Evolutionary conservation across 2,888 invertebrate genomes (phyloP).

Genomic region (Drosophila parthenogenetica): DNA sequence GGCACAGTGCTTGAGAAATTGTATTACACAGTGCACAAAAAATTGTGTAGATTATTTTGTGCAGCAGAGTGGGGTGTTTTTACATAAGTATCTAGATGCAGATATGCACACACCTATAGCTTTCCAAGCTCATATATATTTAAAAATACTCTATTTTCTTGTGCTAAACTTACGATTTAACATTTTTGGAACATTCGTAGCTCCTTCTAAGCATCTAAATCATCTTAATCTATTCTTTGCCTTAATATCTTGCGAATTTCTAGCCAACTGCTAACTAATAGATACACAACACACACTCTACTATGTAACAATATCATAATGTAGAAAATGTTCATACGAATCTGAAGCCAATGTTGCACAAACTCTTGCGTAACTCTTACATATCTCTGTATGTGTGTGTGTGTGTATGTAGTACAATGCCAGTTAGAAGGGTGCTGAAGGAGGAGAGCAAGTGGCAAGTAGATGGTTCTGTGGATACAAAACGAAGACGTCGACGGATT

Average conservation of each 20-base stretch:
- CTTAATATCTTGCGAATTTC: constrained; percentile 39
- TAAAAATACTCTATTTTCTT: not conserved
- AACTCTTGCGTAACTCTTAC: constrained; percentile 65
- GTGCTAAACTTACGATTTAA: not conserved
- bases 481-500: constrained; percentile 62
- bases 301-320: constrained; percentile 35
- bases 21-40: constrained; percentile 5
- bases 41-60: not conserved
- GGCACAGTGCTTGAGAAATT: constrained; percentile 30
- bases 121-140: no score
- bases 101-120: no score
- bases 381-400: constrained; percentile 3
- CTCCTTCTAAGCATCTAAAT: constrained; percentile 49
- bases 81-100: no score
- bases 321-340: constrained; percentile 37
- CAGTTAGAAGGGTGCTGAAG: not conserved
- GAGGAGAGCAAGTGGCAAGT: constrained; percentile 20
- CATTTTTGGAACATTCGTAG: constrained; percentile 1
- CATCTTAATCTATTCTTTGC: constrained; percentile 68
- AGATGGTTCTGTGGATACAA: constrained; percentile 47
- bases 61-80: no score
- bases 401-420: constrained; percentile 31
- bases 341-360: constrained; percentile 58
- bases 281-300: constrained; percentile 34
- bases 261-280: constrained; percentile 60